A percentile compares a stretch with the other conserved stretches of the same genome.
These are phyloP conservation scores for Eupleurogrammus muticus DNA, from an alignment of 2,797 vertebrate species.

Conservation along the genomic window DNA sequence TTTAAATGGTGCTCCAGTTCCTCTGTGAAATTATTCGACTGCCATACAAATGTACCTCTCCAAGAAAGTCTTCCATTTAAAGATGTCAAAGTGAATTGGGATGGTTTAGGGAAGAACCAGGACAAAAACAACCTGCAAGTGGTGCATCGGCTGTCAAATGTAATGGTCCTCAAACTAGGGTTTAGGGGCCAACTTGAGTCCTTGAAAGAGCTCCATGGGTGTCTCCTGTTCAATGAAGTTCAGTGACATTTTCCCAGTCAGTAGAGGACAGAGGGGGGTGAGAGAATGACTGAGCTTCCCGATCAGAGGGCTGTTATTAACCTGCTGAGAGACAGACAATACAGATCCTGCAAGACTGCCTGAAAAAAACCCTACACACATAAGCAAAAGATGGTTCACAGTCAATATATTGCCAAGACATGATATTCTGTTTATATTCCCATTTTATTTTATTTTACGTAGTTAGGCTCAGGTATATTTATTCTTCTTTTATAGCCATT, in stretches of 20 bases:
- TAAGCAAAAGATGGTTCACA: not conserved
- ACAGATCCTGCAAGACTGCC: not conserved
- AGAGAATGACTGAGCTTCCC: not conserved
- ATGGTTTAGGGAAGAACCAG: not conserved
- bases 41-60: constrained; percentile 18
- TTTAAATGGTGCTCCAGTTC: constrained; percentile 24
- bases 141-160: not conserved
- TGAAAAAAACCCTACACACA: not conserved
- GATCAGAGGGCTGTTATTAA: not conserved
- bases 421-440: not conserved
- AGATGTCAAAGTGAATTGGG: constrained; percentile 9
- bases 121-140: not conserved
- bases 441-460: not conserved
- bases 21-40: constrained; percentile 17
- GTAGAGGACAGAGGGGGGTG: not conserved
- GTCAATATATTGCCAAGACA: not conserved
- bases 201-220: not conserved
- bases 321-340: not conserved
- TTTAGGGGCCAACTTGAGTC: not conserved
- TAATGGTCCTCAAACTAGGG: not conserved
- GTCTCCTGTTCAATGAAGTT: not conserved
- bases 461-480: not conserved
- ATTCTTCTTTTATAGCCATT: not conserved
- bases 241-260: not conserved
- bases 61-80: constrained; percentile 41